Evolutionary conservation across 92 coral and sea anemone species (phyloP).

Genomic region (Bergia puertoricense): DNA sequence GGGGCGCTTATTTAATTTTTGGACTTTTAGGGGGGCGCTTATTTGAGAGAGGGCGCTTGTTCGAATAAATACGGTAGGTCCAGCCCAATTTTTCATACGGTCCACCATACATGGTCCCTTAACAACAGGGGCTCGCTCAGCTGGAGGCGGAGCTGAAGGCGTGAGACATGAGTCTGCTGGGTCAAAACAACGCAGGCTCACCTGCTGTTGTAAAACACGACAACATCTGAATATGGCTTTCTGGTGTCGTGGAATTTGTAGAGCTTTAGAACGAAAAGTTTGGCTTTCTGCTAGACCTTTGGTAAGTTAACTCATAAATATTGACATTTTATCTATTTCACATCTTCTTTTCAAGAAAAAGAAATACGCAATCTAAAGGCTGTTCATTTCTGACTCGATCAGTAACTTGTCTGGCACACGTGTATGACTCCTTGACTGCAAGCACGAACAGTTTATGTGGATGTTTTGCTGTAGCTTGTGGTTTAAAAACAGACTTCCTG

Average conservation of each 20-base stretch:
- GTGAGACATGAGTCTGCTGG: slow-evolving; percentile 13
- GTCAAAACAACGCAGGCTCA: slow-evolving; percentile 18
- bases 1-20: too few species aligned
- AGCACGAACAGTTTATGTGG: too few species aligned
- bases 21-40: too few species aligned
- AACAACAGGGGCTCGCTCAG: background rate
- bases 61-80: too few species aligned
- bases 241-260: slow-evolving; percentile 25
- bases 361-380: background rate
- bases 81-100: too few species aligned
- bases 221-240: slow-evolving; percentile 21
- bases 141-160: slow-evolving; percentile 16
- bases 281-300: slow-evolving; percentile 33
- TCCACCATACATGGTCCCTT: too few species aligned
- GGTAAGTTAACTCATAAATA: slow-evolving; percentile 18
- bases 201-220: background rate
- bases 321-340: background rate
- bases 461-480: background rate
- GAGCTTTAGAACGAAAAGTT: background rate
- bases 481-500: background rate
- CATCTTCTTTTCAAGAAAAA: too few species aligned
- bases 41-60: too few species aligned
- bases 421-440: background rate
- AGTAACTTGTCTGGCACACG: background rate
- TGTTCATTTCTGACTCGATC: background rate